These are phyloP conservation scores for Oceanites oceanicus DNA, from an alignment of 2,113 vertebrate species.

Conservation along the genomic window DNA sequence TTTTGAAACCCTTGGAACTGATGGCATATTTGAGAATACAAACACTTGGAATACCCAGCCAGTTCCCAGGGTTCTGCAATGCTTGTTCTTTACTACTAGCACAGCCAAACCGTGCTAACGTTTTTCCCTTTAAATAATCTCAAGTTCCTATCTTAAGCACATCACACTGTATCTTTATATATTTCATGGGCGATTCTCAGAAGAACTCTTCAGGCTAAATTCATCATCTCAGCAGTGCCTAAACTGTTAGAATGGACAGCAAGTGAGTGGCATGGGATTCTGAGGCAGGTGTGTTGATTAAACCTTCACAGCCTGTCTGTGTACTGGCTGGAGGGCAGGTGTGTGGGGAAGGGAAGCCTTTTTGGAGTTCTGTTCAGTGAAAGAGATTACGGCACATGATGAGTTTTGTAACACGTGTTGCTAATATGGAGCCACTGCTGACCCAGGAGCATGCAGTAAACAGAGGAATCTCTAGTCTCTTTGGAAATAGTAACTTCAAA, in stretches of 20 bases:
- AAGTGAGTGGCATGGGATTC: neutral
- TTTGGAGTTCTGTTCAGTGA: neutral
- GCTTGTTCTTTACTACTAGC: neutral
- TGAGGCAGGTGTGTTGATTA: neutral
- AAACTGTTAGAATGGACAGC: neutral
- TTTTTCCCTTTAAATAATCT: neutral
- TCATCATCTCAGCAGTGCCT: neutral
- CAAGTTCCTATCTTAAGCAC: neutral
- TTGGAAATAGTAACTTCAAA: neutral
- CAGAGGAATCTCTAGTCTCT: neutral
- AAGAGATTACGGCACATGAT: neutral
- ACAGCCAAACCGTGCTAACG: neutral
- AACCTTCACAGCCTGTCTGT: neutral
- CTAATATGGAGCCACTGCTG: neutral
- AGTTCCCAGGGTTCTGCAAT: neutral
- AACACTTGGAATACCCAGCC: neutral
- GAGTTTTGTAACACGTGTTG: neutral
- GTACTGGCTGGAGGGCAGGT: neutral
- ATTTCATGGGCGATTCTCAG: neutral
- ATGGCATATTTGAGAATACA: neutral
- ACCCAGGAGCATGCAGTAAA: neutral
- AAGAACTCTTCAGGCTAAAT: neutral
- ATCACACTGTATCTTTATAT: neutral
- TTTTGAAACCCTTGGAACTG: neutral
- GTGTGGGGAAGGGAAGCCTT: neutral